Conservation (phyloP, 2,888 invertebrate species). For the Dasypogon diadema region DNA sequence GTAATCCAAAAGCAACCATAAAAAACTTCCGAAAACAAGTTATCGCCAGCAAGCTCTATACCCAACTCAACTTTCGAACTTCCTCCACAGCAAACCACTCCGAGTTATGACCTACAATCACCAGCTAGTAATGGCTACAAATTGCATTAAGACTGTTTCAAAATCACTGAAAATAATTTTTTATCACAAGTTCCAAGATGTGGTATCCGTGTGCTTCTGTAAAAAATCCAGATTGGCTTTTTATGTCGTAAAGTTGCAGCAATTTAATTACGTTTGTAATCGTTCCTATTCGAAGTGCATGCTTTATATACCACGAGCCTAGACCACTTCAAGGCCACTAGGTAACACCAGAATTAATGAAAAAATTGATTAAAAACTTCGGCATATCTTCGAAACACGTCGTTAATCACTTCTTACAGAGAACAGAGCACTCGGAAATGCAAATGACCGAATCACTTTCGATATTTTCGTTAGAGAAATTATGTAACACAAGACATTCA, state of each 20-base stretch:
- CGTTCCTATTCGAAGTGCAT: not conserved
- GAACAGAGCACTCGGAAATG: not conserved
- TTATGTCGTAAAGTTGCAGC: not conserved
- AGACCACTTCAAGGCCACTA: not conserved
- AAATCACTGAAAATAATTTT: not conserved
- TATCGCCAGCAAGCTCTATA: not conserved
- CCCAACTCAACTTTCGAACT: not conserved
- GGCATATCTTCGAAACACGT: too few relatives aligned
- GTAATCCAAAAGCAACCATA: not conserved
- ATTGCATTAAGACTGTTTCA: not conserved
- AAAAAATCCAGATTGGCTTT: not conserved
- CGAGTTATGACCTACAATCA: conserved; percentile 18
- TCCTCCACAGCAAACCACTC: not conserved
- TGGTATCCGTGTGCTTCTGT: not conserved
- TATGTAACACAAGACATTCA: conserved; percentile 8
- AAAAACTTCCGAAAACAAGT: not conserved
- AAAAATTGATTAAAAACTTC: not conserved
- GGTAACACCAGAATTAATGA: not conserved
- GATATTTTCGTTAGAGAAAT: not conserved
- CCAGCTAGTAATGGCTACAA: not conserved
- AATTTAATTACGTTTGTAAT: not conserved
- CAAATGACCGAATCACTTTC: conserved; percentile 33
- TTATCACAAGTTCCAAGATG: not conserved
- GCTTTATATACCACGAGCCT: not conserved
- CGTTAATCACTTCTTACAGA: too few relatives aligned